These are phyloP conservation scores for Carcharodon carcharias DNA, from an alignment of 2,797 vertebrate species.

Conservation along the genomic window DNA sequence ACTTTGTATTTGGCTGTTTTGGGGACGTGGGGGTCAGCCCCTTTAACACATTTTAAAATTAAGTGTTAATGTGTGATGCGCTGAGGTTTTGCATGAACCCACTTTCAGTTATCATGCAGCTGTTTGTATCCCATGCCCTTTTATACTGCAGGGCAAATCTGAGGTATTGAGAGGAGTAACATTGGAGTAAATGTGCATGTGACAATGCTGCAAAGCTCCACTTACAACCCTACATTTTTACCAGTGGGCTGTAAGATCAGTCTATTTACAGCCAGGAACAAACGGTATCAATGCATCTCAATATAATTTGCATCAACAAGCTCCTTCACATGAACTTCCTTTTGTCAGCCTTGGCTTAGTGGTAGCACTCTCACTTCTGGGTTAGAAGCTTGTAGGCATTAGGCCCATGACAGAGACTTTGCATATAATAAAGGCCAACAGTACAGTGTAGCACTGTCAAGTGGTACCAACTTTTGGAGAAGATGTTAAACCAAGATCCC, in stretches of 20 bases:
- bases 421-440: background rate
- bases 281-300: too few species aligned
- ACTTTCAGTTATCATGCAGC: background rate
- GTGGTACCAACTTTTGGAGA: background rate
- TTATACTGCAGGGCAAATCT: background rate
- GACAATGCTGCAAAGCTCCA: background rate
- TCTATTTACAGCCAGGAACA: background rate
- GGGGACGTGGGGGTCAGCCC: background rate
- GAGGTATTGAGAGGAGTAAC: background rate
- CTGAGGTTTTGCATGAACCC: background rate
- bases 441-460: background rate
- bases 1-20: background rate
- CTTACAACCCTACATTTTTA: background rate
- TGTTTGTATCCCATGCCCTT: background rate
- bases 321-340: background rate
- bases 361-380: background rate
- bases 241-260: background rate
- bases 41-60: background rate
- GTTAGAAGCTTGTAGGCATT: background rate
- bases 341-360: background rate
- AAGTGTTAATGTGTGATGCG: background rate
- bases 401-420: background rate
- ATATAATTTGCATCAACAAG: background rate
- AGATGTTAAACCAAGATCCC: background rate
- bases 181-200: background rate